Evolutionary conservation across 2,888 invertebrate genomes (phyloP).

Genomic region (Troides oblongomaculatus): DNA sequence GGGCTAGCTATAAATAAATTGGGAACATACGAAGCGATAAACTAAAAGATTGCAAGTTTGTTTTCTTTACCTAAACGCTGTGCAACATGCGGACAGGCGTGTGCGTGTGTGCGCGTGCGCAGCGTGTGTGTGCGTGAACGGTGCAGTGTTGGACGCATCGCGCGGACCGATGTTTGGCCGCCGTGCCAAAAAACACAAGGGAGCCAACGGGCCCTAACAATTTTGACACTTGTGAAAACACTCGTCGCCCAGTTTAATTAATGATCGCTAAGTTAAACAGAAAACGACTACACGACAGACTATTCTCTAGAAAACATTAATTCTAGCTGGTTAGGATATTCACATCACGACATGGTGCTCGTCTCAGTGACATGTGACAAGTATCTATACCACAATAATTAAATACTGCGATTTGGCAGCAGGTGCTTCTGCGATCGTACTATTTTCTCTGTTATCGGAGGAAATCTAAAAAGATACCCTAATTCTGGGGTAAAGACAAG

Average conservation of each 20-base stretch:
- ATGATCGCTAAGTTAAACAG: constrained; percentile 1
- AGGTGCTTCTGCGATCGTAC: no score
- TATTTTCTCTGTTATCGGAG: no score
- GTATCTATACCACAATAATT: no score
- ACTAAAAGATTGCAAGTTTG: constrained; percentile 34
- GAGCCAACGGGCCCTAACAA: constrained; percentile 36
- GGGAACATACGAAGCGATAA: constrained; percentile 29
- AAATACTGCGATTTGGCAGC: no score
- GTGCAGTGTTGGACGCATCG: constrained; percentile 55
- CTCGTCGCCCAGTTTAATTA: constrained; percentile 14
- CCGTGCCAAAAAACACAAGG: constrained; percentile 77
- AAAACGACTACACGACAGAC: neutral
- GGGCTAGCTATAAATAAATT: constrained; percentile 31
- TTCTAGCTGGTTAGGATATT: no score
- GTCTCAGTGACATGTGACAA: no score
- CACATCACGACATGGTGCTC: no score
- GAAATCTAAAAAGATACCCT: no score
- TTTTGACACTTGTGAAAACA: constrained; percentile 58
- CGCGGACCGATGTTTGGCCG: constrained; percentile 73
- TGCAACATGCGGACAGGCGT: constrained; percentile 23
- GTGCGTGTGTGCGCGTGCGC: constrained; percentile 29
- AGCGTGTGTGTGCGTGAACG: constrained; percentile 41
- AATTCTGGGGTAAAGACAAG: no score
- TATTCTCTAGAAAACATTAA: neutral
- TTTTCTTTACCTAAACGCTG: constrained; percentile 37